Percentiles rank a stretch among this genome's conserved stretches.
Conservation (phyloP, 2,797 vertebrate genomes). For the Notoglanidium macrostoma region DNA sequence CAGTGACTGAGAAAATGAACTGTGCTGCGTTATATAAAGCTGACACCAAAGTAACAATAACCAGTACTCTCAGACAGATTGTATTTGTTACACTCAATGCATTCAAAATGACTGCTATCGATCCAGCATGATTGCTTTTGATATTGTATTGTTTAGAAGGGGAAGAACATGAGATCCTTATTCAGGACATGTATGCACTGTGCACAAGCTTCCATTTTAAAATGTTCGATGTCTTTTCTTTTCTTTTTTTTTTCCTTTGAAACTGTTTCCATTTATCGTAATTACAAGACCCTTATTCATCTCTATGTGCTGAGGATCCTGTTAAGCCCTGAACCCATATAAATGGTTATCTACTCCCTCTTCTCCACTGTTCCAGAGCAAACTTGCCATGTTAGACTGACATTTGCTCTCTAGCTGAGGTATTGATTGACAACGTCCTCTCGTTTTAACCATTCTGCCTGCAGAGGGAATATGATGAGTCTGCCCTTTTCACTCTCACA, state of each 20-base stretch:
- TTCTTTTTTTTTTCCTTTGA: neutral
- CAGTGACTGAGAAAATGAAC: neutral
- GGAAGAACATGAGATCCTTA: neutral
- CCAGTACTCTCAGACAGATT: neutral
- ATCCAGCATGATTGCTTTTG: constrained; percentile 14
- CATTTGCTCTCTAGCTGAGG: constrained; percentile 35
- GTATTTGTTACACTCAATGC: neutral
- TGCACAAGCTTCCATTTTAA: neutral
- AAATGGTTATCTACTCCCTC: constrained; percentile 2
- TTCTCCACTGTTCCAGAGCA: neutral
- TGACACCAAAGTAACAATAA: constrained; percentile 11
- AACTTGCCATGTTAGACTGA: constrained; percentile 37
- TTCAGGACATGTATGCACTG: neutral
- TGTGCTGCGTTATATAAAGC: neutral
- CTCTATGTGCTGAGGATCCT: neutral
- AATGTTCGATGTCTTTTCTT: neutral
- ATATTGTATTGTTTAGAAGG: constrained; percentile 4
- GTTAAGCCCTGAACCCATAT: neutral
- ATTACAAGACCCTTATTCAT: neutral
- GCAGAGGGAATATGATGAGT: constrained; percentile 43
- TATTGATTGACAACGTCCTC: constrained; percentile 50
- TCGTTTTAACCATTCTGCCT: constrained; percentile 28
- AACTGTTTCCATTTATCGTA: constrained; percentile 16
- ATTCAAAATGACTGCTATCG: constrained; percentile 12
- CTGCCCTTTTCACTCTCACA: constrained; percentile 42